Percentiles rank a stretch among this genome's conserved stretches.
These are phyloP conservation scores for Onychomys leucogaster DNA, from an alignment of 2,797 vertebrate species.

Conservation along the genomic window DNA sequence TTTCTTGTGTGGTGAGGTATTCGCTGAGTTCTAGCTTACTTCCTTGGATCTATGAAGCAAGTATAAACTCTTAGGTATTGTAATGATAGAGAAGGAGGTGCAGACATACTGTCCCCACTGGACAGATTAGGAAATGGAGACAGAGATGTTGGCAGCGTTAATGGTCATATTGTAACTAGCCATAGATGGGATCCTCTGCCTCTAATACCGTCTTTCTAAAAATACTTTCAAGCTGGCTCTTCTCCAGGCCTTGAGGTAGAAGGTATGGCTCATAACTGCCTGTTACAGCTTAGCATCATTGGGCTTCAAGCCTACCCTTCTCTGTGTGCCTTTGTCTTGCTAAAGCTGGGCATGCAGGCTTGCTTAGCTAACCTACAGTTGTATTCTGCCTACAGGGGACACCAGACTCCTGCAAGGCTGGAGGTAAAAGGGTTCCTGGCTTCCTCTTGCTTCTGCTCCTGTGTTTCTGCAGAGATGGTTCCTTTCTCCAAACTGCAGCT, in stretches of 20 bases:
- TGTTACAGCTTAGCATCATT: not conserved
- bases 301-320: not conserved
- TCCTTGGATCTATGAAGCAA: not conserved
- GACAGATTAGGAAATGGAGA: not conserved
- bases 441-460: not conserved
- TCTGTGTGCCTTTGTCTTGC: not conserved
- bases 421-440: not conserved
- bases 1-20: not conserved
- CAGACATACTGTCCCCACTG: not conserved
- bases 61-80: not conserved
- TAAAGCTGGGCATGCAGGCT: not conserved
- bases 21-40: not conserved
- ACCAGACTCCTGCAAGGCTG: not conserved
- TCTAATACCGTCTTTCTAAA: not conserved
- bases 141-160: not conserved
- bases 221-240: not conserved
- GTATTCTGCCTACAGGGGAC: not conserved
- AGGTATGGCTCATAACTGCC: rapidly evolving
- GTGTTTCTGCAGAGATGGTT: not conserved
- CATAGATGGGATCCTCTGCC: not conserved
- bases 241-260: too few species aligned
- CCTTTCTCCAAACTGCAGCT: not conserved
- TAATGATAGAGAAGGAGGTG: not conserved
- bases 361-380: not conserved
- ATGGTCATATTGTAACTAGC: not conserved